Base-by-base conservation (phyloP, 2,888 invertebrate genomes). In the Salpingus planirostris region DNA sequence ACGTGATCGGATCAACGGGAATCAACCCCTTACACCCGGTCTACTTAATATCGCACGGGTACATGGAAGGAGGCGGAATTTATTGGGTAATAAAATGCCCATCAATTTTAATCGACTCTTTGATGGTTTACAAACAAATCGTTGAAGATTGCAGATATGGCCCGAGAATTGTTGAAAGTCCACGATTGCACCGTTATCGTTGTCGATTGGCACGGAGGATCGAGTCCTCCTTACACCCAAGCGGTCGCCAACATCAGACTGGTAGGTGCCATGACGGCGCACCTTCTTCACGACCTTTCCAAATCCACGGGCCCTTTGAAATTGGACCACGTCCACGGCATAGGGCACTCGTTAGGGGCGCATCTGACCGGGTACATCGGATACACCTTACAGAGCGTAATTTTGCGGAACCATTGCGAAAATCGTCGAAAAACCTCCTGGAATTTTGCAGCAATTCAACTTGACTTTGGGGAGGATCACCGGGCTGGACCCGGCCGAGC, bases 401-500 rank as follows among this genome's bases (percentile, higher is more conserved):
- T n/a, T n/a, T n/a, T n/a, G n/a, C n/a, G n/a, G n/a, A n/a, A n/a
- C n/a, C n/a, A n/a, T n/a, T n/a, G n/a, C n/a, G n/a, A n/a, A n/a
- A n/a, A n/a, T n/a, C n/a, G n/a, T n/a, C n/a, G n/a, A n/a, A n/a
- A n/a, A n/a, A n/a, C n/a, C n/a, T 27, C 11, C 6, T 8, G 10
- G 6, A 8, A 18, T 38, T 36, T 31, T 68, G 15, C 57, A 75
- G 69, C 73, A 73, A 54, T 83, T 78, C 52, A 74, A 76, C 24
- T 57, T 83, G 14, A 80, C 73, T 44, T 52, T 90, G 5, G 89
- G 81, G 3, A 69, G 90, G 29, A 90, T 92, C 30, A 81, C 86
- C 0, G 90, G 88, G 0, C 57, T 95, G 49, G 95, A 95, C 66
- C 92, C 95, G 0, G 93, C 95, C 0, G 88, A 89, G 40, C 95